Evolutionary conservation across 2,113 vertebrate genomes (phyloP).

Genomic region (Embiotoca jacksoni): DNA sequence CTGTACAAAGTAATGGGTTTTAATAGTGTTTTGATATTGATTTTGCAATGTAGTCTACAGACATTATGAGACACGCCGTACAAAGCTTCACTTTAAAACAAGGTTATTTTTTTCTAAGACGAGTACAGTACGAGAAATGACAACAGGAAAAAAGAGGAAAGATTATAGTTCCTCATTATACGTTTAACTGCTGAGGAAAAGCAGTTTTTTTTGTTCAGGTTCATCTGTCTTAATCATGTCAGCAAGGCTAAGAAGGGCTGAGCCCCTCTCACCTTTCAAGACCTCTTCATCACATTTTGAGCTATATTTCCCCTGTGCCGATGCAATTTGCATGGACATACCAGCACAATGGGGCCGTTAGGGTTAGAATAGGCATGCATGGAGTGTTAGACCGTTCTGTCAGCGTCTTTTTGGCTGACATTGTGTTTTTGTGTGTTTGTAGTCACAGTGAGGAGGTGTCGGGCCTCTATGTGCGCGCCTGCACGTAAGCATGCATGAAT

Average conservation of each 20-base stretch:
- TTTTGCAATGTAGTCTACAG: conserved; percentile 31
- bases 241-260: conserved; percentile 9
- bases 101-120: conserved; percentile 14
- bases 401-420: conserved; percentile 6
- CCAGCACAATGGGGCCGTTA: not conserved
- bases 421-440: conserved; percentile 23
- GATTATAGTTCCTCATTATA: conserved; percentile 20
- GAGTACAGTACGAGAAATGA: not conserved
- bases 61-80: conserved; percentile 36
- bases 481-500: not conserved
- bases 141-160: not conserved
- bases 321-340: not conserved
- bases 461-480: not conserved
- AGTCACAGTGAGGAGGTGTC: conserved; percentile 18
- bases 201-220: not conserved
- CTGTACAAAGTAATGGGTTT: conserved; percentile 34
- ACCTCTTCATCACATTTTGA: conserved; percentile 19
- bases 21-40: conserved; percentile 29
- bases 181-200: not conserved
- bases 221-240: conserved; percentile 20
- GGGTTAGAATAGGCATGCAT: conserved; percentile 39
- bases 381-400: not conserved
- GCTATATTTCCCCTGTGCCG: conserved; percentile 13
- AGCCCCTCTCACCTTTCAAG: conserved; percentile 13
- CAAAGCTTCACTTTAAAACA: conserved; percentile 25